A percentile compares a stretch with the other conserved stretches of the same genome.
These are phyloP conservation scores for Colletes collaris DNA, from an alignment of 2,888 invertebrate species.

Conservation along the genomic window DNA sequence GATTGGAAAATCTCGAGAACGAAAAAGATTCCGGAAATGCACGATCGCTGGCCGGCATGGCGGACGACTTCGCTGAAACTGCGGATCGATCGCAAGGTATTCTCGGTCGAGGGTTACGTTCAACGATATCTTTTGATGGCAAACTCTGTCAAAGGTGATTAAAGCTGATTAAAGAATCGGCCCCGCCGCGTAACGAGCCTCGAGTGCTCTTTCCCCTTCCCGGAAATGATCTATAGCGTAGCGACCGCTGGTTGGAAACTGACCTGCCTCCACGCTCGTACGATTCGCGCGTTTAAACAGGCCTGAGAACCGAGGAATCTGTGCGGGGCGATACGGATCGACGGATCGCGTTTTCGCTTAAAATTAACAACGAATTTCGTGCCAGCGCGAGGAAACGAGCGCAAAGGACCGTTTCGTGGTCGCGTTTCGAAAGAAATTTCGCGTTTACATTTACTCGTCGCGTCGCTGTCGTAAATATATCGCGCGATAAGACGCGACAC, in stretches of 20 bases:
- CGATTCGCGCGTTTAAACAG: slow-evolving; percentile 46
- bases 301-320: slow-evolving; percentile 1
- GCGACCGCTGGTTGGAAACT: slow-evolving; percentile 55
- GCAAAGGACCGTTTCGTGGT: neutral
- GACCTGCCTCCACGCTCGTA: slow-evolving; percentile 66
- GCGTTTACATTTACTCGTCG: neutral
- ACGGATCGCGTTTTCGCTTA: neutral
- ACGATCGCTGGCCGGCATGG: neutral
- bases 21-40: neutral
- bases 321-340: neutral
- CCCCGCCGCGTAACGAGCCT: slow-evolving; percentile 52
- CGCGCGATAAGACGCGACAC: too few relatives aligned
- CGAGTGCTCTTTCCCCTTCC: slow-evolving; percentile 41
- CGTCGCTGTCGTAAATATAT: too few relatives aligned
- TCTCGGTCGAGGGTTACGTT: slow-evolving; percentile 25
- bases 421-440: neutral
- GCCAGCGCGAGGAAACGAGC: too few relatives aligned
- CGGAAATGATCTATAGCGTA: slow-evolving; percentile 63
- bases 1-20: neutral
- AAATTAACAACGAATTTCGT: neutral
- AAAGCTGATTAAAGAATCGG: slow-evolving; percentile 43
- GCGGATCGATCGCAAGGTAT: slow-evolving; percentile 11
- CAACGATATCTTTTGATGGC: slow-evolving; percentile 33
- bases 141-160: slow-evolving; percentile 32
- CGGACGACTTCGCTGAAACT: neutral